Evolutionary conservation across 2,797 vertebrate genomes (phyloP).

Genomic region (Molothrus aeneus): DNA sequence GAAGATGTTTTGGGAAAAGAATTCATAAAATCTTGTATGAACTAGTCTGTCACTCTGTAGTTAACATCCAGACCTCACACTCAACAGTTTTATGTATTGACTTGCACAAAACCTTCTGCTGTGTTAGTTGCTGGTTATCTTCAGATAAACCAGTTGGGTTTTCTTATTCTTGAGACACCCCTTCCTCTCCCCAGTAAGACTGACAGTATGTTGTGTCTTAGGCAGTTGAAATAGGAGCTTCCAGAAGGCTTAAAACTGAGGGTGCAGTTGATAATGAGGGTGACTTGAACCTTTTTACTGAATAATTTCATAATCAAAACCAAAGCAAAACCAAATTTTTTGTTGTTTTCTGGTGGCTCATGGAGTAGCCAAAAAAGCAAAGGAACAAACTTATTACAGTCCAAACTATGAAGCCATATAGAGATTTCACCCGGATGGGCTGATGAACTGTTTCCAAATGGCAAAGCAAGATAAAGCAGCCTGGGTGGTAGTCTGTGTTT

Average conservation of each 20-base stretch:
- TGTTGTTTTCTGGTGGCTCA: neutral
- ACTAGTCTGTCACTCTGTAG: neutral
- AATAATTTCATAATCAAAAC: neutral
- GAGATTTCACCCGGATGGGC: neutral
- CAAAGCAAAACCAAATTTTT: neutral
- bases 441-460: neutral
- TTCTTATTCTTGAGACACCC: neutral
- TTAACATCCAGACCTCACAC: neutral
- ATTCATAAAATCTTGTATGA: accelerated
- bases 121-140: neutral
- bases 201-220: neutral
- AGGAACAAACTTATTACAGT: neutral
- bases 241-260: neutral
- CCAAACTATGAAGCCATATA: neutral
- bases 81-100: neutral
- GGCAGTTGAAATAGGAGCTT: neutral
- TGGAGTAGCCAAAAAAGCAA: neutral
- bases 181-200: neutral
- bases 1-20: neutral
- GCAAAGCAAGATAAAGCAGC: neutral
- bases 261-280: neutral
- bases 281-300: neutral
- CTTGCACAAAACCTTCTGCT: neutral
- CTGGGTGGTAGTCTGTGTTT: neutral
- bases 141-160: neutral